phyloP scores from a whole-genome alignment of 1,140 invertebrate species.

The Lasioglossum albipes region DNA sequence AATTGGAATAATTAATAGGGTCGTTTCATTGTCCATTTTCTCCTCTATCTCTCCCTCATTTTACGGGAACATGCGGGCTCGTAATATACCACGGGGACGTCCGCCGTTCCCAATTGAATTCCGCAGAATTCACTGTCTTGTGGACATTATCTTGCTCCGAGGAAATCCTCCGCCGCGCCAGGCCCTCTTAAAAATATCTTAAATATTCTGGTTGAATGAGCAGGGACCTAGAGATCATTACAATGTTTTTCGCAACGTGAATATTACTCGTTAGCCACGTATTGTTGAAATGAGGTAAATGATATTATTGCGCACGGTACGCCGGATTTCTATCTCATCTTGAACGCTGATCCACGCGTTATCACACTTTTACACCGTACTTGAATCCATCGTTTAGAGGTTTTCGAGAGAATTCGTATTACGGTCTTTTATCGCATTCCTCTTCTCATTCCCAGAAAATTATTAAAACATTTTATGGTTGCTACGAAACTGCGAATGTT shows the following conservation, averaged over 20 bases:
- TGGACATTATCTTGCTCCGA: constrained; percentile 28
- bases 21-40: constrained; percentile 53
- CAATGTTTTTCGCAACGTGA: constrained; percentile 12
- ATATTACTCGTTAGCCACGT: background rate
- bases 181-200: constrained; percentile 20
- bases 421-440: no score
- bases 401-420: no score
- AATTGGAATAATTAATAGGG: constrained; percentile 65
- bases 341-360: no score
- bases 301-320: no score
- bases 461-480: no score
- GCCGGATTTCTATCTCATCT: no score
- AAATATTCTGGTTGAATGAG: constrained; percentile 19
- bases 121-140: constrained; percentile 36
- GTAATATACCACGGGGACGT: constrained; percentile 32
- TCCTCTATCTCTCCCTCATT: constrained; percentile 35
- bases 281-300: background rate
- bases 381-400: no score
- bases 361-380: no score
- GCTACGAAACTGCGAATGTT: no score
- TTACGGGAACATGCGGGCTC: constrained; percentile 46
- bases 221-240: constrained; percentile 14
- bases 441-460: no score
- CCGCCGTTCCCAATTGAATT: constrained; percentile 51
- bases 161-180: background rate